Percentiles rank a stretch among this genome's conserved stretches.
phyloP scores from a whole-genome alignment of 2,797 vertebrate genomes.

The Sphaeramia orbicularis region DNA sequence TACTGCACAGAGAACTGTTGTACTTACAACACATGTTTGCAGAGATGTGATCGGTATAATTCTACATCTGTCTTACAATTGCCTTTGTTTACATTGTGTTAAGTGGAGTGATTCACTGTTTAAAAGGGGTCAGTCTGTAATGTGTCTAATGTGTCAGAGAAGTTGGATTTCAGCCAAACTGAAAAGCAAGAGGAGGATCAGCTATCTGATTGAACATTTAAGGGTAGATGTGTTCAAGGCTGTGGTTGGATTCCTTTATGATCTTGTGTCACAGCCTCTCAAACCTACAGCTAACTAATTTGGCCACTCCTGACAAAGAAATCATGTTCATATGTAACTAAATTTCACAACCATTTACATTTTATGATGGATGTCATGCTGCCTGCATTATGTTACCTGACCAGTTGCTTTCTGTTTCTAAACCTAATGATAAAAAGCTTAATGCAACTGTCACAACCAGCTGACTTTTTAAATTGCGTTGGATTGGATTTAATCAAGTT shows the following conservation, averaged over 20 bases:
- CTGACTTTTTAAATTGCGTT: too few relatives aligned
- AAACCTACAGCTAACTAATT: conserved; percentile 2
- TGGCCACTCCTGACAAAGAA: background rate
- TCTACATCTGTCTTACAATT: background rate
- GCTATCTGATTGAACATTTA: background rate
- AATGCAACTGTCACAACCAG: too few relatives aligned
- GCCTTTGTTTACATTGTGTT: background rate
- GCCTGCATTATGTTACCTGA: too few relatives aligned
- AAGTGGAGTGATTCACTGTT: background rate
- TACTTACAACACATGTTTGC: conserved; percentile 11
- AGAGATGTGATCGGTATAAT: background rate
- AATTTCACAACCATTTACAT: background rate
- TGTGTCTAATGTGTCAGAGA: background rate
- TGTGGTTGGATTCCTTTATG: background rate
- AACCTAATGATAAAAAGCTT: too few relatives aligned
- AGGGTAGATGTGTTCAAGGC: conserved; percentile 3
- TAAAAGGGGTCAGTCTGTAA: background rate
- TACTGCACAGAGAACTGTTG: conserved; percentile 2
- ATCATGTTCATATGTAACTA: background rate
- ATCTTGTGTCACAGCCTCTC: conserved; percentile 3
- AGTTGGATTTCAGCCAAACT: background rate
- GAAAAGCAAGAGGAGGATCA: background rate
- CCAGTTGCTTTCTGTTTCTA: too few relatives aligned
- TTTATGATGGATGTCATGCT: too few relatives aligned
- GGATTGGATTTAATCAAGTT: too few relatives aligned